A percentile compares a stretch with the other conserved stretches of the same genome.
Evolutionary conservation across 2,888 invertebrate genomes (phyloP).

Genomic region (Coelinius sp.): DNA sequence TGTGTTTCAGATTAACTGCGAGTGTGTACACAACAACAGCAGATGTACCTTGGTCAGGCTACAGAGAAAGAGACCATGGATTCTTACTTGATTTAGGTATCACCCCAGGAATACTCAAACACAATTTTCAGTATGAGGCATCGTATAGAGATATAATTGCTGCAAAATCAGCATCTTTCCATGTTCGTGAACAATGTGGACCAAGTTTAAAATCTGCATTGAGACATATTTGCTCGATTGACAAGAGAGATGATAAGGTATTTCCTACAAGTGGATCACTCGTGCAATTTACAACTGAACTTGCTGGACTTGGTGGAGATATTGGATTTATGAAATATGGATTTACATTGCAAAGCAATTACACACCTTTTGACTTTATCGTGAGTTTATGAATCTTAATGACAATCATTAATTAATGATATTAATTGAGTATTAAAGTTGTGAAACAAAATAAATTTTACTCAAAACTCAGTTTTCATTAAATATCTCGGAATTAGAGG

Average conservation of each 20-base stretch:
- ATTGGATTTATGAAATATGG: constrained; percentile 92
- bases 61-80: constrained; percentile 84
- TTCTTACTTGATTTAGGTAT: constrained; percentile 83
- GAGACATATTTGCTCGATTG: constrained; percentile 84
- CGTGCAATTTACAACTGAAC: constrained; percentile 83
- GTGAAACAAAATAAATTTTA: no score
- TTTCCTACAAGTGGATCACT: constrained; percentile 84
- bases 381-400: constrained; percentile 71
- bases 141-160: constrained; percentile 85
- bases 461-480: no score
- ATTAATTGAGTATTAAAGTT: no score
- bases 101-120: constrained; percentile 78
- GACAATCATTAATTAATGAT: no score
- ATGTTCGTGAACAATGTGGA: constrained; percentile 90
- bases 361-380: constrained; percentile 76
- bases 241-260: constrained; percentile 84
- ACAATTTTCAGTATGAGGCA: constrained; percentile 91
- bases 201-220: constrained; percentile 91
- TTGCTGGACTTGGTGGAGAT: constrained; percentile 92
- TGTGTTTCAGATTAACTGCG: constrained; percentile 76
- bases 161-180: constrained; percentile 83
- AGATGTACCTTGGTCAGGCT: constrained; percentile 87
- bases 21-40: constrained; percentile 83
- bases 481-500: no score
- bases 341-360: constrained; percentile 79